Evolutionary conservation across 2,113 vertebrate species (phyloP).

Genomic region (Syngnathus typhle): DNA sequence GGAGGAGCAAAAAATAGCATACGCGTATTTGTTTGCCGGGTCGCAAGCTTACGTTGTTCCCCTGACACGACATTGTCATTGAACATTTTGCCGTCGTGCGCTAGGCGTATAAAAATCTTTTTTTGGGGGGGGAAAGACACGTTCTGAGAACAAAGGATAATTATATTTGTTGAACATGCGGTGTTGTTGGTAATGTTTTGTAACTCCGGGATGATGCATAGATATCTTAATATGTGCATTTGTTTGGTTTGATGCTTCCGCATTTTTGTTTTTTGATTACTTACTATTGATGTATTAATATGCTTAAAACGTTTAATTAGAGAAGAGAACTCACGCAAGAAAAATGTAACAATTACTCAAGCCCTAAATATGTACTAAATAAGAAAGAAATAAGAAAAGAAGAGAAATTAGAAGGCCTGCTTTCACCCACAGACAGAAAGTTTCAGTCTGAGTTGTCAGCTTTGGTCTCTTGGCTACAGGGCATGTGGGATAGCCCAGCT

Average conservation of each 20-base stretch:
- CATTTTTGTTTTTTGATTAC: not conserved
- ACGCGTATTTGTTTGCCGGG: conserved; percentile 63
- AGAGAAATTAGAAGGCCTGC: not conserved
- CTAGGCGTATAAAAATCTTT: conserved; percentile 59
- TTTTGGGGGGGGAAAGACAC: conserved; percentile 47
- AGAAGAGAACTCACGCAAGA: too few species aligned
- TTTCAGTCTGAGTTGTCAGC: conserved; percentile 66
- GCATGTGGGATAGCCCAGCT: conserved; percentile 69
- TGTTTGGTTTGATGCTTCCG: conserved; percentile 5
- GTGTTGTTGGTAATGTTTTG: conserved; percentile 43
- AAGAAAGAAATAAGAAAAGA: too few species aligned
- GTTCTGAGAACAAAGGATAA: conserved; percentile 62
- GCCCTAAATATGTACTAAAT: too few species aligned
- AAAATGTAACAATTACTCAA: too few species aligned
- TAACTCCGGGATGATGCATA: conserved; percentile 17
- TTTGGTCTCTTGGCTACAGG: conserved; percentile 65
- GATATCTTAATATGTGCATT: conserved; percentile 16
- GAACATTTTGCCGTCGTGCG: conserved; percentile 52
- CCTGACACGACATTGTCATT: conserved; percentile 63
- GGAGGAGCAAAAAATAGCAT: conserved; percentile 68
- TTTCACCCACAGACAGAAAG: conserved; percentile 34
- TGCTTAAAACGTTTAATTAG: conserved; percentile 15
- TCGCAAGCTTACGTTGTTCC: conserved; percentile 57
- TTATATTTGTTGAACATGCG: conserved; percentile 58
- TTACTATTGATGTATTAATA: conserved; percentile 6